Percentiles rank a stretch among this genome's conserved stretches.
phyloP scores from a whole-genome alignment of 2,888 invertebrate species.

The Mesochorus sp. region DNA sequence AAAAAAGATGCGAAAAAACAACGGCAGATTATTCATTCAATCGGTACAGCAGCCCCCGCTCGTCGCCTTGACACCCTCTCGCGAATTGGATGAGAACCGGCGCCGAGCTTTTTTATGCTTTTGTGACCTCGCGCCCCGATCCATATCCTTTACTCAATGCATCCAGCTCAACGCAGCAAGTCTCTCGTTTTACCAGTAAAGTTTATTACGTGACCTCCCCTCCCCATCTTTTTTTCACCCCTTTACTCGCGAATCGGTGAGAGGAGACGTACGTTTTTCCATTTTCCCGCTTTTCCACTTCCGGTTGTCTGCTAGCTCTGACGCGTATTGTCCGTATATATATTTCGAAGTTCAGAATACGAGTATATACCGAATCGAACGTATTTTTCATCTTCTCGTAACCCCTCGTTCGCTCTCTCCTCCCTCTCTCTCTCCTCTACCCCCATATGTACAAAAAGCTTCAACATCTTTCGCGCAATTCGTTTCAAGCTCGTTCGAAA shows the following conservation, averaged over 20 bases:
- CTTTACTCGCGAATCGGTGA: conserved; percentile 17
- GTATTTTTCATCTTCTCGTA: conserved; percentile 11
- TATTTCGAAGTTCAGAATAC: no score
- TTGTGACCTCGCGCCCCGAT: conserved; percentile 4
- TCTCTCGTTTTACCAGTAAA: conserved; percentile 48
- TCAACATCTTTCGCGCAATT: background rate
- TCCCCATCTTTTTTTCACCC: background rate
- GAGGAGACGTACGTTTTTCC: conserved; percentile 45
- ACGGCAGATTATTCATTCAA: conserved; percentile 51
- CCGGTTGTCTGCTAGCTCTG: conserved; percentile 52
- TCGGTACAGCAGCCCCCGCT: conserved; percentile 24
- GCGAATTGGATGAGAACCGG: conserved; percentile 40
- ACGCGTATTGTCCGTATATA: conserved; percentile 52
- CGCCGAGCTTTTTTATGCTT: conserved; percentile 48
- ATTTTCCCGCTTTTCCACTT: conserved; percentile 49
- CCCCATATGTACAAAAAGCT: background rate
- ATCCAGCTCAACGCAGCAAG: background rate
- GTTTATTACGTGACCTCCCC: conserved; percentile 42
- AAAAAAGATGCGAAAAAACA: conserved; percentile 30
- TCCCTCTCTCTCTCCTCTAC: background rate
- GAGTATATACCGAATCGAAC: conserved; percentile 12
- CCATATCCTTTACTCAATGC: conserved; percentile 6
- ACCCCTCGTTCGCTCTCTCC: background rate
- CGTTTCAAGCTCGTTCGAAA: background rate
- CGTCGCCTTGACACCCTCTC: background rate